Evolutionary conservation across 1,140 invertebrate genomes (phyloP).

Genomic region (Achatina immaculata): DNA sequence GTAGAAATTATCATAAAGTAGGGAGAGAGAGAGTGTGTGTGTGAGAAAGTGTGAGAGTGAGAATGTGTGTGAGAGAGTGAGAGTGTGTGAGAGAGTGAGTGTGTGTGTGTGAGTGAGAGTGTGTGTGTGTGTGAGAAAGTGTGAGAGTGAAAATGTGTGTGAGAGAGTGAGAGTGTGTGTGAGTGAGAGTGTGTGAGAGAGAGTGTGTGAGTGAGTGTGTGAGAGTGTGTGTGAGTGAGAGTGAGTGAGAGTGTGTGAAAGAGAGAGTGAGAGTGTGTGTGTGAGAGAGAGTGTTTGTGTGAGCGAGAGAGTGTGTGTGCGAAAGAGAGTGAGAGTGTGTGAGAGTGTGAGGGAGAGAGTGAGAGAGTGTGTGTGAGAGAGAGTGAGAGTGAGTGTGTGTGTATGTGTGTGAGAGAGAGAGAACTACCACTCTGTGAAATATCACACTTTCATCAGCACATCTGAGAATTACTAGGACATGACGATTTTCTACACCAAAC

Average conservation of each 20-base stretch:
- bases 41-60: background rate
- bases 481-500: too few relatives aligned
- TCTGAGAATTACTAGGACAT: too few relatives aligned
- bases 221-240: background rate
- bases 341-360: background rate
- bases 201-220: background rate
- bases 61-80: background rate
- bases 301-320: background rate
- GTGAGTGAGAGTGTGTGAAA: background rate
- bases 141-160: constrained; percentile 2
- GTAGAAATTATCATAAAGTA: too few relatives aligned
- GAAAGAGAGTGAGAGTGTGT: background rate
- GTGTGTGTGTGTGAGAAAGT: background rate
- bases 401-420: too few relatives aligned
- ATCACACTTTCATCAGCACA: too few relatives aligned
- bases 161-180: background rate
- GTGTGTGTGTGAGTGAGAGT: background rate
- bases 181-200: background rate
- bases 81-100: background rate
- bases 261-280: background rate
- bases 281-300: background rate
- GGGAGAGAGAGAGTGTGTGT: too few relatives aligned
- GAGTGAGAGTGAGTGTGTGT: background rate
- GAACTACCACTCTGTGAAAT: too few relatives aligned
- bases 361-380: background rate